A percentile compares a stretch with the other conserved stretches of the same genome.
These are phyloP conservation scores for Cryptocephalus primarius DNA, from an alignment of 2,888 invertebrate species.

Conservation along the genomic window DNA sequence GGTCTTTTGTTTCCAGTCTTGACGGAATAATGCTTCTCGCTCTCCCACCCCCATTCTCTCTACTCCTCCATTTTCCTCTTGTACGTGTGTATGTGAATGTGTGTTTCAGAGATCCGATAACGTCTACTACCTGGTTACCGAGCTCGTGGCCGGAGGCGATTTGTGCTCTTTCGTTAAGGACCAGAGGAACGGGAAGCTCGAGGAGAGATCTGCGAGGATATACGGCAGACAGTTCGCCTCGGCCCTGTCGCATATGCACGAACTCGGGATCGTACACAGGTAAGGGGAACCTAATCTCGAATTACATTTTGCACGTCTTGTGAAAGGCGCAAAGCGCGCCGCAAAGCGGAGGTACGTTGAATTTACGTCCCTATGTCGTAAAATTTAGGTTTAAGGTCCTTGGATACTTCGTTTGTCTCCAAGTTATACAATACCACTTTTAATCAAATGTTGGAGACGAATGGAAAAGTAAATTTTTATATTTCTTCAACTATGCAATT, in stretches of 20 bases:
- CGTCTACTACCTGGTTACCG: constrained; percentile 62
- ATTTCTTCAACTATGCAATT: no score
- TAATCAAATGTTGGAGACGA: no score
- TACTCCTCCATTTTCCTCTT: no score
- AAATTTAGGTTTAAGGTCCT: no score
- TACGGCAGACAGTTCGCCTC: constrained; percentile 56
- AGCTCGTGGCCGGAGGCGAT: constrained; percentile 62
- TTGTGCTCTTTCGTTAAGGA: constrained; percentile 53
- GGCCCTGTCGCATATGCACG: constrained; percentile 58
- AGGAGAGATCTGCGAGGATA: constrained; percentile 43
- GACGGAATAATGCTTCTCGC: no score
- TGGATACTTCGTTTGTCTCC: no score
- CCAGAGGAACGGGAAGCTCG: constrained; percentile 44
- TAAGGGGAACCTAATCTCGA: constrained; percentile 26
- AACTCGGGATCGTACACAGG: constrained; percentile 57
- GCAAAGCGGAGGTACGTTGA: background rate
- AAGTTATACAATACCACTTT: no score
- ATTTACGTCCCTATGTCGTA: background rate
- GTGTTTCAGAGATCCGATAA: constrained; percentile 37
- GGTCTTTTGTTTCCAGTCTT: no score
- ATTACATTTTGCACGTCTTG: background rate
- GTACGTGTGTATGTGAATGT: background rate
- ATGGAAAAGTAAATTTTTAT: no score
- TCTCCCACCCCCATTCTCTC: no score
- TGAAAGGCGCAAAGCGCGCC: background rate